phyloP scores from a whole-genome alignment of 2,797 vertebrate species.

The Pipistrellus kuhlii region DNA sequence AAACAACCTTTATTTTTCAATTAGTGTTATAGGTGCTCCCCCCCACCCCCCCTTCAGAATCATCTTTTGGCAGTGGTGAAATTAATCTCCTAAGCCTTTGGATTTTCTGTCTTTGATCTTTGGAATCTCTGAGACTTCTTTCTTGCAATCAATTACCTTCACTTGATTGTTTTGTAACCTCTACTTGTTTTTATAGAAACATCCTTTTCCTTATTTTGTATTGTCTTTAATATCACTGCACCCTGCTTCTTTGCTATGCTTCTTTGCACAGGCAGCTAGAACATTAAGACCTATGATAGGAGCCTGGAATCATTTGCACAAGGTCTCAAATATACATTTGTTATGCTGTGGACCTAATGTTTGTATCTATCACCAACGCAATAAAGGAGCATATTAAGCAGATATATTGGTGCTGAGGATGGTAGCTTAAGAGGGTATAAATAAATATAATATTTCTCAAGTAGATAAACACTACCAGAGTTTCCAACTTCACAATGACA shows the following conservation, averaged over 20 bases:
- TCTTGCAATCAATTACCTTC: background rate
- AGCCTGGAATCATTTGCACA: background rate
- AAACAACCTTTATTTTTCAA: slow-evolving; percentile 49
- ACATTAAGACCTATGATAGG: background rate
- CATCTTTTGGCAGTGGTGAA: background rate
- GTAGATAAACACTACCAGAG: slow-evolving; percentile 61
- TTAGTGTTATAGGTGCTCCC: background rate
- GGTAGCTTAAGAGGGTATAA: slow-evolving; percentile 57
- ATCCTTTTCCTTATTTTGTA: slow-evolving; percentile 19
- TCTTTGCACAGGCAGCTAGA: slow-evolving; percentile 8
- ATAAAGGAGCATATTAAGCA: slow-evolving; percentile 54
- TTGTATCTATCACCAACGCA: slow-evolving; percentile 35
- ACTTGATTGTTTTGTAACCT: slow-evolving; percentile 33
- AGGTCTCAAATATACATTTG: slow-evolving; percentile 20
- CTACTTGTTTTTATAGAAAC: slow-evolving; percentile 51
- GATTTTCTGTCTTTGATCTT: slow-evolving; percentile 6
- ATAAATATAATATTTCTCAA: slow-evolving; percentile 70
- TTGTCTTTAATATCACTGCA: background rate
- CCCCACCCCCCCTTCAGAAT: background rate
- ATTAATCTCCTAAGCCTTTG: slow-evolving; percentile 57
- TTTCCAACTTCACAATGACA: slow-evolving; percentile 57
- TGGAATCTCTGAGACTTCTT: slow-evolving; percentile 41
- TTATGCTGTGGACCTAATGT: slow-evolving; percentile 60
- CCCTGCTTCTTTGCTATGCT: background rate
- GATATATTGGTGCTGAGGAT: slow-evolving; percentile 51